Percentiles rank a stretch among this genome's conserved stretches.
Conservation (phyloP, 2,888 invertebrate genomes). For the Dioctria linearis region DNA sequence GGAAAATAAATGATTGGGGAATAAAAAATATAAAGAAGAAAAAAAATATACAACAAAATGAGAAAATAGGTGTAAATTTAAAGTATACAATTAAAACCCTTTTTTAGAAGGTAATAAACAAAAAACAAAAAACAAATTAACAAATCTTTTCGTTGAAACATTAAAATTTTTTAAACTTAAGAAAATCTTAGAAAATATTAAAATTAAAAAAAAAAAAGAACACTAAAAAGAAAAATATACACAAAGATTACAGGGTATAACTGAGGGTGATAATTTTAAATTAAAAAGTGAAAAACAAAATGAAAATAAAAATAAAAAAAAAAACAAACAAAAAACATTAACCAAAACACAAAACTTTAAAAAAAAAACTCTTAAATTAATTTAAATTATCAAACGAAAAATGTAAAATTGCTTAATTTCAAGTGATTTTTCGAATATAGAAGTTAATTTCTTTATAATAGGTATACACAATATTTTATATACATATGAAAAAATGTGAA, state of each 20-base stretch:
- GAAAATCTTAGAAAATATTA: slow-evolving; percentile 15
- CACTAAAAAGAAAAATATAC: slow-evolving; percentile 24
- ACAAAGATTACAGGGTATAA: slow-evolving; percentile 55
- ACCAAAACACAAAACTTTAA: not conserved
- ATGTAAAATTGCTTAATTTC: not conserved
- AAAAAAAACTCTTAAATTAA: not conserved
- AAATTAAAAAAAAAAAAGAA: slow-evolving; percentile 36
- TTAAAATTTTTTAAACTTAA: slow-evolving; percentile 16
- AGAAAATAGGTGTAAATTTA: slow-evolving; percentile 17
- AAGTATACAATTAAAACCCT: slow-evolving; percentile 4
- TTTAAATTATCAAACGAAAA: not conserved
- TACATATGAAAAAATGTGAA: no score
- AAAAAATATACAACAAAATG: not conserved
- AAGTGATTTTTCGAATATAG: not conserved
- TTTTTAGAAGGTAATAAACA: not conserved
- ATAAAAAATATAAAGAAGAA: slow-evolving; percentile 1
- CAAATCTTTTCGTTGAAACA: not conserved
- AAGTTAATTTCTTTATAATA: no score
- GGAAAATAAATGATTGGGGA: not conserved
- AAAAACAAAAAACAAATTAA: not conserved
- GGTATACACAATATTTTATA: no score
- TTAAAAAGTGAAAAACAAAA: slow-evolving; percentile 40
- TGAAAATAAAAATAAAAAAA: slow-evolving; percentile 35
- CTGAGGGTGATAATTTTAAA: slow-evolving; percentile 51
- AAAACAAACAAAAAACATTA: not conserved